Base-by-base conservation (phyloP, 2,797 vertebrate species). In the Dendrocincla tyrannina region DNA sequence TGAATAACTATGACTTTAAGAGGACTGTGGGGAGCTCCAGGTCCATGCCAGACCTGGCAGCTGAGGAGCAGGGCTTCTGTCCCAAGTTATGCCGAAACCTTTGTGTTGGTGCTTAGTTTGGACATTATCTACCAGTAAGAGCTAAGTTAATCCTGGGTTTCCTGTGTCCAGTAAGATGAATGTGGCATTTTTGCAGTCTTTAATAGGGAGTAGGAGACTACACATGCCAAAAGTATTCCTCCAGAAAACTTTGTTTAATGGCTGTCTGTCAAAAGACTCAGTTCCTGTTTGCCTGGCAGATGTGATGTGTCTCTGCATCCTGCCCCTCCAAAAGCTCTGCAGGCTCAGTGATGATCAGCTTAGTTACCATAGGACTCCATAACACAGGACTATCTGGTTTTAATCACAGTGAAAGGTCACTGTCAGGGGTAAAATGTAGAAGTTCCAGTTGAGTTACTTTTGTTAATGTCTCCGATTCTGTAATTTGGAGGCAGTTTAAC, bases 1-100 rank as follows among this genome's bases (percentile, higher is more conserved):
- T 95, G 85, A 95, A 92, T 96, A 95, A 92, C 86, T 73, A 73
- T 25, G 91, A 96, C 95, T 96, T 96, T 82, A 60, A 89, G 83
- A 90, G 85, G 89, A 92, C 46, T 13, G 17, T 69, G 93, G 62
- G 93, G 85, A 93, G 87, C 94, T 89, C 66, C 73, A 60, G 93
- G 97, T 87, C 89, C 90, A 53, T 35, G 70, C 95, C 95, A 94
- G 80, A 81, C 86, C 74, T 96, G 84, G 74, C 53, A 91, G 90
- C 87, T 63, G 84, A 89, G 42, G 41, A 44, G n/a, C 70, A 94
- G 94, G 69, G 74, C 86, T 95, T 91, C 89, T 93, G 88, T 92
- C 78, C 76, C 86, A 44, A 72, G 35, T 91, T 69, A 44, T 32
- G 55, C 74, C 0, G 18, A 79, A 81, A 89, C 78, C 42, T 87